Base-by-base conservation (phyloP, 2,797 vertebrate genomes). In the Cuniculus paca region DNA sequence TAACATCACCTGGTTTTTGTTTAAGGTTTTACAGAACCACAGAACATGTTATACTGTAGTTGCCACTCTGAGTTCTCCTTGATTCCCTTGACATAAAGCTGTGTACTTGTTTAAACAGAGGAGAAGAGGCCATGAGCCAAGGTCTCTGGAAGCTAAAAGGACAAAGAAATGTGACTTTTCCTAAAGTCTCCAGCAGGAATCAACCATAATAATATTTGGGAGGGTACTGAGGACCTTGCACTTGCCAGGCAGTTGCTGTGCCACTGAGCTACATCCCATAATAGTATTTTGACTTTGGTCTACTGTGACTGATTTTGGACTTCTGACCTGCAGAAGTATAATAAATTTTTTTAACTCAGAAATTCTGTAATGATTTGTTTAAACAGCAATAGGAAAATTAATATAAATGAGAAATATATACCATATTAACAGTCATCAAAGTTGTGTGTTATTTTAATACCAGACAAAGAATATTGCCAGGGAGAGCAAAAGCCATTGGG, bases 301-400 rank as follows among this genome's bases (percentile, higher is more conserved):
- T 50, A 84, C 2, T 63, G 2, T 86, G 42, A 72, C 24, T 82
- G 52, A 60, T 50, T 93, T 90, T 87, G 26, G 16, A 91, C 26
- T 63, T 95, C 56, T 84, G 83, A 84, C 20, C 26, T 75, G 80
- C 36, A 94, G 14, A 84, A 58, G 22, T 70, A 79, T 80, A 58
- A 70, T 74, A 91, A 77, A 84, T 72, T 81, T 24, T 83, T 26
- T 94, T 52, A 85, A 91, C n/a, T 20, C 70, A 48, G 17, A n/a
- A 72, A 42, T 3, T 74, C 81, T 93, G 60, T 95, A n/a, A 80
- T 82, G 5, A 77, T 77, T 91, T 85, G 54, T 88, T 50, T 39
- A 0, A 78, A 39, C 5, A 94, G 11, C 50, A 50, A 92, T 50
- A 91, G 22, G 31, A 95, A 22, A 94, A 81, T 22, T 84, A 56